Conservation (phyloP, 2,797 vertebrate species). For the Sebastes oblongus region DNA sequence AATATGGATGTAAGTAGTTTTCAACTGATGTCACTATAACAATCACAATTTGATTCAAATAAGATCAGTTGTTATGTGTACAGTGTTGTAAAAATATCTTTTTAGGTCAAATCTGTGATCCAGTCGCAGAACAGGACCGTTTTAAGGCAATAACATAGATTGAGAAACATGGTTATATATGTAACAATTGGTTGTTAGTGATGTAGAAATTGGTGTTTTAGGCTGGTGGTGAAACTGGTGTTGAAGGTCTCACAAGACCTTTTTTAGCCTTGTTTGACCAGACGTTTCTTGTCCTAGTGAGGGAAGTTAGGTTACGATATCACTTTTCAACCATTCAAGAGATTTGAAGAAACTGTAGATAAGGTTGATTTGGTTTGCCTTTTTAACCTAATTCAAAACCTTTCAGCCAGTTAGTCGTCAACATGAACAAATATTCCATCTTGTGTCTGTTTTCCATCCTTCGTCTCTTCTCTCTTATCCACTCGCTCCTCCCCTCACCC, state of each 20-base stretch:
- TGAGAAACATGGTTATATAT: background rate
- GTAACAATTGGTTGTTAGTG: background rate
- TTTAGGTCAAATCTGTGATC: background rate
- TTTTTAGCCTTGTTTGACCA: background rate
- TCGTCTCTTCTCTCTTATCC: background rate
- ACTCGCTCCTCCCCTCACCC: slow-evolving; percentile 4
- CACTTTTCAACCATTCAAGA: background rate
- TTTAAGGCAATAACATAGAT: background rate
- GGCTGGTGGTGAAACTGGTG: background rate
- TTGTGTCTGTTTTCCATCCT: background rate
- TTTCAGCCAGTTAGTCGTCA: slow-evolving; percentile 17
- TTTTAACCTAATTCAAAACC: slow-evolving; percentile 6
- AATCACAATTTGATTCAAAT: background rate
- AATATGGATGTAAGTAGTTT: background rate
- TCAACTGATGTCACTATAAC: background rate
- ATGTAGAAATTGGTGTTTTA: background rate
- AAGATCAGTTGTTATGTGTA: background rate
- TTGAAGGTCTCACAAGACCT: background rate
- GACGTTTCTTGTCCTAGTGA: background rate
- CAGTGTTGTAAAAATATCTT: background rate
- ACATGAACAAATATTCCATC: slow-evolving; percentile 23
- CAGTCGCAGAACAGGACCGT: background rate
- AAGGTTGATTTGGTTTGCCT: background rate
- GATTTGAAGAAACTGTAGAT: background rate
- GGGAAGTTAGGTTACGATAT: background rate